Evolutionary conservation across 2,797 vertebrate species (phyloP), one percentile per base, ranked within the genome.

Genomic region (Peromyscus melanophrys): DNA sequence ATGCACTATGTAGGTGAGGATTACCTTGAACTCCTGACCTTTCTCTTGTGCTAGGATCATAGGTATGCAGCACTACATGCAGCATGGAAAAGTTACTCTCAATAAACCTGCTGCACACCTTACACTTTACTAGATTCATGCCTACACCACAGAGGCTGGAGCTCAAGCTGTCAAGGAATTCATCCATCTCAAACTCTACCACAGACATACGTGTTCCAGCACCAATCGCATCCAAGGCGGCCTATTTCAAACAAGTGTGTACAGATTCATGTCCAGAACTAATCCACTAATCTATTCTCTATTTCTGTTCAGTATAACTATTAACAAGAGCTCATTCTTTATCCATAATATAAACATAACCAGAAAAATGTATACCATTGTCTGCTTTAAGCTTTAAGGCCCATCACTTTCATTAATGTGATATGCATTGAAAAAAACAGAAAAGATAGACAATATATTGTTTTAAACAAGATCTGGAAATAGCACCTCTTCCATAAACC

Each of bases 371-470:
- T 57, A 31, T 27, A 29, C 13, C 2, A 49, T 81, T 93, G 49
- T 63, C 78, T 81, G 80, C 11, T 40, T 95, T 46, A 84, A 78
- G 49, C 29, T 88, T 65, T 5, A 82, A 92, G 67, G 75, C 5
- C n/a, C 43, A 90, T 52, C 46, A 63, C 4, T 31, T 95, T 80
- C 69, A 78, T n/a, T 43, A 83, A 63, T 34, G 71, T 78, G 49
- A 82, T 9, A 65, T 6, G 57, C 16, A n/a, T 1, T 92, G 71
- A 80, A 91, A 59, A 55, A 82, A 95, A 59, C 34, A 17, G 59
- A 94, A 96, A 81, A 63, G n/a, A 69, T 14, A 89, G 89, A 81
- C 37, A 81, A 81, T 94, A 90, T 76, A 75, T 65, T 94, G 92
- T 65, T 90, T 89, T 93, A 84, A 92, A 75, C 21, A 55, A 80